Conservation (phyloP, 35 echinoderm and acorn worm genomes). For the Anneissia japonica region DNA sequence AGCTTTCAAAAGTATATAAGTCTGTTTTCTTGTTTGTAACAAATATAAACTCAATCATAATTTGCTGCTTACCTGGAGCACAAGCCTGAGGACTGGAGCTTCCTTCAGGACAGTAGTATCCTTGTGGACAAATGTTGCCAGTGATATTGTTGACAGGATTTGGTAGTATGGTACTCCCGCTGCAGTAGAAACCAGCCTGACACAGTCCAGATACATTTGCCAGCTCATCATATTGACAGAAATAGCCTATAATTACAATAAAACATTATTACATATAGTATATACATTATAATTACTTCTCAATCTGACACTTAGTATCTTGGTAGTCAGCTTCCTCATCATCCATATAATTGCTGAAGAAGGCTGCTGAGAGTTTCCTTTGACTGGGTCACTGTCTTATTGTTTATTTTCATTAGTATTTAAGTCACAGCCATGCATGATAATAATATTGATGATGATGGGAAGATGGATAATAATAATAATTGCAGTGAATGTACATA, state of each 20-base stretch:
- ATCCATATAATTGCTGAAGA: no score
- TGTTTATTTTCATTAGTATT: no score
- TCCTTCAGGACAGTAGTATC: slow-evolving; percentile 80
- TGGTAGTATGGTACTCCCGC: slow-evolving; percentile 70
- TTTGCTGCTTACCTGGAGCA: slow-evolving; percentile 49
- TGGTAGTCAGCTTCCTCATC: no score
- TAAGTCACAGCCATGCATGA: no score
- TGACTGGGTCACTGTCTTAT: no score
- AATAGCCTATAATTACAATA: slow-evolving; percentile 36
- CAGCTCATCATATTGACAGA: slow-evolving; percentile 83
- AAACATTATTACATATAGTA: background rate
- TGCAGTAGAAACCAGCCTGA: slow-evolving; percentile 82
- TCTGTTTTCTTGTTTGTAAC: background rate
- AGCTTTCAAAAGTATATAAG: background rate
- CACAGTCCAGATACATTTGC: slow-evolving; percentile 72
- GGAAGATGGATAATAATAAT: no score
- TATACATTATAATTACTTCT: no score
- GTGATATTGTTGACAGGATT: slow-evolving; percentile 81
- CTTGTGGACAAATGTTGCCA: slow-evolving; percentile 84
- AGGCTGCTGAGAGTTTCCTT: no score
- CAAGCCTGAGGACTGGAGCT: slow-evolving; percentile 51
- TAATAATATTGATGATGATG: no score
- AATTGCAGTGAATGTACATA: no score
- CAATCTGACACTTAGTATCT: no score
- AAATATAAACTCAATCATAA: background rate